Base-by-base conservation (phyloP, 2,797 vertebrate genomes). In the Epinephelus malabaricus region DNA sequence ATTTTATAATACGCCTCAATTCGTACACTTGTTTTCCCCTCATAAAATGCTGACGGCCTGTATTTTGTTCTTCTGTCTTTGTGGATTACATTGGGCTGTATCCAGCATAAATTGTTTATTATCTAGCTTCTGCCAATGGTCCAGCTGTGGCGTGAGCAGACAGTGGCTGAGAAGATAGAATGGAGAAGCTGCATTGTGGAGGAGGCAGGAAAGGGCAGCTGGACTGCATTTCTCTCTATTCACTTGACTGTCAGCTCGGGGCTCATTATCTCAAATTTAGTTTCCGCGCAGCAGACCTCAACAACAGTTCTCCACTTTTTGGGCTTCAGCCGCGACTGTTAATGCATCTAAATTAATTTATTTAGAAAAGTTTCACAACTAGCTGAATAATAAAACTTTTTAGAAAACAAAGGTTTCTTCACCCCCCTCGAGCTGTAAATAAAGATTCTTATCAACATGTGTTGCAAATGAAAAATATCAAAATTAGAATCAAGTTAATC, bases 181-280 rank as follows among this genome's bases (percentile, higher is more conserved):
- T 58, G 43, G 21, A 69, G 73, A 47, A 59, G 56, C 40, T 59
- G 68, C 49, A 70, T 76, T 80, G 71, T 84, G 54, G 60, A 76
- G 40, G 46, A 74, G 69, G 49, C 62, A 75, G 43, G 63, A 73
- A 76, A 84, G 69, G 83, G 75, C 63, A 83, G 69, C 82, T 75
- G 77, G 79, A 78, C 63, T 56, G 50, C 46, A 73, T 85, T 87
- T 82, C 65, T 82, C 64, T 81, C 60, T 47, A 73, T 87, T 86
- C 80, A 77, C 63, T 78, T 40, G 18, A 76, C 80, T 84, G 81
- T 85, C 84, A 74, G 65, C 71, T 69, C 21, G 6, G 54, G 43
- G 60, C 83, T 88, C 77, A 89, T 88, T 86, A 89, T 85, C 56
- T 79, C 70, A 69, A 69, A 73, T 85, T 79, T 67, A 76, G 76